Conservation (phyloP, 2,888 invertebrate genomes). For the Acanthococcus lagerstroemiae region DNA sequence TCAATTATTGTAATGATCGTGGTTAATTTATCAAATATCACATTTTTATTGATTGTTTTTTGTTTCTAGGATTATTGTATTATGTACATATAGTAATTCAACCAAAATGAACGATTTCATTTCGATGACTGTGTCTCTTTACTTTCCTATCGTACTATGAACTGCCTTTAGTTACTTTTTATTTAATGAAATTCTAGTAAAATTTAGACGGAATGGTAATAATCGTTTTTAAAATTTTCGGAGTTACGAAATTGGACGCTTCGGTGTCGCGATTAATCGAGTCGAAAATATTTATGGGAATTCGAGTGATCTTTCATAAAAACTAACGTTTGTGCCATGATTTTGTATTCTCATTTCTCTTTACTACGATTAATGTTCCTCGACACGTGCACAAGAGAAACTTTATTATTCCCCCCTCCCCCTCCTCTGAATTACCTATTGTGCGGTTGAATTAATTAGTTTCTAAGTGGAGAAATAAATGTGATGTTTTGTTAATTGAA, state of each 20-base stretch:
- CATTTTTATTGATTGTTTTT: slow-evolving; percentile 22
- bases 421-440: not conserved
- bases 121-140: slow-evolving; percentile 10
- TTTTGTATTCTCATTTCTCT: slow-evolving; percentile 4
- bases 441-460: slow-evolving; percentile 28
- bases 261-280: too few relatives aligned
- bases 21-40: slow-evolving; percentile 27
- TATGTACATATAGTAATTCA: slow-evolving; percentile 22
- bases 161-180: slow-evolving; percentile 23
- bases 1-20: slow-evolving; percentile 22
- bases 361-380: not conserved
- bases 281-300: too few relatives aligned
- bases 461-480: slow-evolving; percentile 23
- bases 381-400: not conserved
- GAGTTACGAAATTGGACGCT: too few relatives aligned
- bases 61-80: slow-evolving; percentile 5
- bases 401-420: not conserved
- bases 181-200: too few relatives aligned
- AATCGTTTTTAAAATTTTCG: too few relatives aligned
- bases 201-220: too few relatives aligned
- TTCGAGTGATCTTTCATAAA: not conserved
- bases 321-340: slow-evolving; percentile 5
- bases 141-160: slow-evolving; percentile 18
- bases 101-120: slow-evolving; percentile 21
- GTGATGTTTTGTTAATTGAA: slow-evolving; percentile 27